These are phyloP conservation scores for Pecten maximus DNA, from an alignment of 2,888 invertebrate species.

Conservation along the genomic window DNA sequence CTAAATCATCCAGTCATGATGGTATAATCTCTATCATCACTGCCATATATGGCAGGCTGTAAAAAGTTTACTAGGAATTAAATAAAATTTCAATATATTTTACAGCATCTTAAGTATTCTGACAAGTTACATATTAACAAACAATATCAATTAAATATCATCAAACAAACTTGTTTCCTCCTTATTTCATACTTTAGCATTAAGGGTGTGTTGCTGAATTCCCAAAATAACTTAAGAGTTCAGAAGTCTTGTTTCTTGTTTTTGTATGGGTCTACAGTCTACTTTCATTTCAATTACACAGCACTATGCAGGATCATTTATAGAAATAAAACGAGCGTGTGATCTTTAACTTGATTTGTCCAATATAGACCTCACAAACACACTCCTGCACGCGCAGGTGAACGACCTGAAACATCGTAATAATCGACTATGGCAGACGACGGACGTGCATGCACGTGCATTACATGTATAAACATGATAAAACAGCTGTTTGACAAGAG, in stretches of 20 bases:
- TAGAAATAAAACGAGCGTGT: not conserved
- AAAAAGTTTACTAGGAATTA: not conserved
- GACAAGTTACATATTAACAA: no score
- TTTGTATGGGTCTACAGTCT: not conserved
- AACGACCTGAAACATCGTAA: not conserved
- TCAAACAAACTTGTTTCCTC: not conserved
- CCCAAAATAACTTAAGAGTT: not conserved
- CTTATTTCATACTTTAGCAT: not conserved
- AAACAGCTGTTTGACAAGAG: not conserved
- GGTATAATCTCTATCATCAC: not conserved
- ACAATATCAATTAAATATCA: not conserved
- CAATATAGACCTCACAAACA: not conserved
- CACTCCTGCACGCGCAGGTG: not conserved
- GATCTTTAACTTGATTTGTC: not conserved
- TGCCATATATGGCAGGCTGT: not conserved
- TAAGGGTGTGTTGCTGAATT: not conserved
- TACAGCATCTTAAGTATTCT: not conserved
- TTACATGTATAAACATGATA: not conserved
- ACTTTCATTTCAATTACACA: not conserved
- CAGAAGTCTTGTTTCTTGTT: not conserved
- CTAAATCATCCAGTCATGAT: not conserved
- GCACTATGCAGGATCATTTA: not conserved
- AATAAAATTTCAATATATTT: not conserved
- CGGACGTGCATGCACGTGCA: constrained; percentile 15
- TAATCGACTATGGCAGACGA: not conserved